Conservation (phyloP, 2,888 invertebrate genomes). For the Holacanthella duospinosa region DNA sequence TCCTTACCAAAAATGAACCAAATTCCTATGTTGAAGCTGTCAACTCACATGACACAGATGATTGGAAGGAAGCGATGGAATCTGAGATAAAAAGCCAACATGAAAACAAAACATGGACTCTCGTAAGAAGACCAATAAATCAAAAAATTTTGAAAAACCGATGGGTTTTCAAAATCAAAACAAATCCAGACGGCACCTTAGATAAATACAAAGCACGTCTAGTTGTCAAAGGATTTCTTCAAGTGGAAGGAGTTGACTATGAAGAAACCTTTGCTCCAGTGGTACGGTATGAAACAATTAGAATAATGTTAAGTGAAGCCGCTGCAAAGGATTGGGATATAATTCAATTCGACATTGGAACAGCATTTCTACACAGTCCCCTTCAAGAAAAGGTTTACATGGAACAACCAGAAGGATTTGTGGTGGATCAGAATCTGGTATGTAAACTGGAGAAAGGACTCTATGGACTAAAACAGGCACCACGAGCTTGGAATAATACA, state of each 20-base stretch:
- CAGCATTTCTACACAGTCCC: constrained; percentile 20
- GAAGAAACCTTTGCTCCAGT: constrained; percentile 14
- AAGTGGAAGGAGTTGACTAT: constrained; percentile 10
- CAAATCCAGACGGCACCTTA: not conserved
- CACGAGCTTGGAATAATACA: not conserved
- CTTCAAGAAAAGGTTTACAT: constrained; percentile 24
- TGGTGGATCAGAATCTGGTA: not conserved
- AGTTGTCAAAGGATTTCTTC: too few species aligned
- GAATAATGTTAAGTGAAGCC: not conserved
- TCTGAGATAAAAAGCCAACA: constrained; percentile 1
- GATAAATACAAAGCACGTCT: constrained; percentile 9
- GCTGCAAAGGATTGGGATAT: constrained; percentile 11
- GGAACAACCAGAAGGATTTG: constrained; percentile 28
- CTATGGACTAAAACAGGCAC: constrained; percentile 7
- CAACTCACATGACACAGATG: not conserved
- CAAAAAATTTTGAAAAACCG: not conserved
- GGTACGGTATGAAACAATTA: constrained; percentile 5
- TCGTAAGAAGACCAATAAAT: not conserved
- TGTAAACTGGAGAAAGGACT: constrained; percentile 2
- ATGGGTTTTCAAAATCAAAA: constrained; percentile 10
- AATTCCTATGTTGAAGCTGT: constrained; percentile 6
- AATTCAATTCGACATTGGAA: constrained; percentile 23
- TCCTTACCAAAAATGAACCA: not conserved
- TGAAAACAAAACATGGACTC: constrained; percentile 8
- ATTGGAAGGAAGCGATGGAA: constrained; percentile 10